Conservation (phyloP, 1,140 invertebrate species). For the Protaetia brevitarsis region DNA sequence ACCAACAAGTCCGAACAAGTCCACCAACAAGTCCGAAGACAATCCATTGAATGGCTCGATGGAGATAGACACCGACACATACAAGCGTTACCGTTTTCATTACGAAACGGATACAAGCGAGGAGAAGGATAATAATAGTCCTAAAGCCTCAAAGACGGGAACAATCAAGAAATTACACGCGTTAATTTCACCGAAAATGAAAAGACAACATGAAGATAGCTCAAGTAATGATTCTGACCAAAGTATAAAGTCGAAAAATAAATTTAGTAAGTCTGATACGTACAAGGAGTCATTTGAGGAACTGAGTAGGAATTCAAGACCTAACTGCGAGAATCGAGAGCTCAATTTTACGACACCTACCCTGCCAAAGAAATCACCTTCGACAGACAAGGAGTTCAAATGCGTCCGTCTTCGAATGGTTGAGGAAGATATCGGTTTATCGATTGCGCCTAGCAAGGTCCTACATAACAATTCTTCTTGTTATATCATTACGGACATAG, state of each 20-base stretch:
- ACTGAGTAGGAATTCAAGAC: too few relatives aligned
- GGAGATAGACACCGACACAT: too few relatives aligned
- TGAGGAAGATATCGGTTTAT: conserved; percentile 57
- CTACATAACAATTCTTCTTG: conserved; percentile 47
- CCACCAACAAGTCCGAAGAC: background rate
- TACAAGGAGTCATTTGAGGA: too few relatives aligned
- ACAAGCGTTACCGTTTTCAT: background rate
- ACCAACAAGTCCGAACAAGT: too few relatives aligned
- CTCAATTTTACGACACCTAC: conserved; percentile 19
- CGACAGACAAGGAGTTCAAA: conserved; percentile 47
- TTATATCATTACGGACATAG: conserved; percentile 60
- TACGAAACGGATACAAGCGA: conserved; percentile 40
- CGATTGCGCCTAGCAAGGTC: conserved; percentile 55
- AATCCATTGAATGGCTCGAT: background rate
- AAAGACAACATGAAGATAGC: background rate
- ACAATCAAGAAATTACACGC: conserved; percentile 16
- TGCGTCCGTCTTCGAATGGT: conserved; percentile 53
- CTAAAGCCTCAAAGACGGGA: too few relatives aligned
- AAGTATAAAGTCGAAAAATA: too few relatives aligned
- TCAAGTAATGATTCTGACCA: too few relatives aligned
- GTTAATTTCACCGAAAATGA: conserved; percentile 2
- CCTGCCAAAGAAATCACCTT: background rate
- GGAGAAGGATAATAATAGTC: conserved; percentile 34
- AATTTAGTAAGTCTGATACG: too few relatives aligned
- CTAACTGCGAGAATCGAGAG: too few relatives aligned